phyloP scores from a whole-genome alignment of 1,140 invertebrate genomes.

The Drosophila ercepeae region DNA sequence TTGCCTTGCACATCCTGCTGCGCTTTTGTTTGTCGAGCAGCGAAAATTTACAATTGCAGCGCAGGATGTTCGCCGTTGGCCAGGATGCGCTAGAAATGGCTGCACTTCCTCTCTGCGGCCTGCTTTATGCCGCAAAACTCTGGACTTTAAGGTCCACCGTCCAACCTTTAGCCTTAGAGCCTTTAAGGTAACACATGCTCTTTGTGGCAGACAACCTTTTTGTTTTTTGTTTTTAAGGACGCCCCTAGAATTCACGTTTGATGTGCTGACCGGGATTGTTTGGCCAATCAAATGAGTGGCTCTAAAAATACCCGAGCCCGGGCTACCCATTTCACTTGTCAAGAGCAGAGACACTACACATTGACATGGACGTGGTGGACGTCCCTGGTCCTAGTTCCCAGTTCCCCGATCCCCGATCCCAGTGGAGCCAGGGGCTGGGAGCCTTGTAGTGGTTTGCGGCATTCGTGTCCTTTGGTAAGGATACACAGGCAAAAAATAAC shows the following conservation, averaged over 20 bases:
- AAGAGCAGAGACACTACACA: constrained; percentile 47
- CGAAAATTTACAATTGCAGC: constrained; percentile 76
- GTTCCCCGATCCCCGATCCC: neutral
- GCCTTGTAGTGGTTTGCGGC: constrained; percentile 1
- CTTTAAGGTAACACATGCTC: constrained; percentile 2
- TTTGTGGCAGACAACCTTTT: neutral
- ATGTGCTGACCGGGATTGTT: constrained; percentile 35
- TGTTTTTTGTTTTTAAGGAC: neutral
- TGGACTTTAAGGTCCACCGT: constrained; percentile 13
- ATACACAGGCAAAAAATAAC: constrained; percentile 13
- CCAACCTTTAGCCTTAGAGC: neutral
- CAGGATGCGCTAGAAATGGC: constrained; percentile 76
- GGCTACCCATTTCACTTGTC: constrained; percentile 59
- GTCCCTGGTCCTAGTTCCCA: neutral
- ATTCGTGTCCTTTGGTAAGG: constrained; percentile 32
- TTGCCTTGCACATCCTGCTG: constrained; percentile 62
- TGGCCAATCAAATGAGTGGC: constrained; percentile 37
- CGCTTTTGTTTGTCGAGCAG: constrained; percentile 66
- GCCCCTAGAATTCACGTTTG: constrained; percentile 34
- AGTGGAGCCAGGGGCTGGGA: neutral
- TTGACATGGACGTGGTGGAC: neutral
- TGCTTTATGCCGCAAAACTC: constrained; percentile 28
- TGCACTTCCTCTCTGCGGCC: constrained; percentile 57
- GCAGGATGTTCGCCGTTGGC: constrained; percentile 45
- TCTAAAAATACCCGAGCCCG: constrained; percentile 38